Conservation (phyloP, 64 coral and sea anemone genomes). For the Astreopora myriophthalma region DNA sequence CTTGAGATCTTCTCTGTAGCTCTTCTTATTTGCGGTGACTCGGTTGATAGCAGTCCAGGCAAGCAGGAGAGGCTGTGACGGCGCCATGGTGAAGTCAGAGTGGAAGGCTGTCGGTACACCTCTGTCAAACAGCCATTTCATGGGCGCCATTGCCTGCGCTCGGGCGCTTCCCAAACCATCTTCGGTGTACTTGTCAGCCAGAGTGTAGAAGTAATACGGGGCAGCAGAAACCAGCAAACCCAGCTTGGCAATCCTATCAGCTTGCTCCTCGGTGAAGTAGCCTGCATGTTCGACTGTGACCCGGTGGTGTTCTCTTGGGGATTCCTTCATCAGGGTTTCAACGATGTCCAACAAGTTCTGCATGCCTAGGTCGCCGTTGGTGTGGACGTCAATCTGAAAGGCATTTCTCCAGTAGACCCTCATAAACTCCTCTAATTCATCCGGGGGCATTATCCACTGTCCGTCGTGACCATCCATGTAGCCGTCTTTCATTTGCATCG, state of each 20-base stretch:
- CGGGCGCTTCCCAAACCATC: background rate
- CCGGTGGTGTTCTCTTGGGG: background rate
- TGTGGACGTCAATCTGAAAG: slow-evolving; percentile 29
- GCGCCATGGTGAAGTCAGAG: slow-evolving; percentile 39
- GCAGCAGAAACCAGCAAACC: slow-evolving; percentile 16
- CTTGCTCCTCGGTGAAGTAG: slow-evolving; percentile 34
- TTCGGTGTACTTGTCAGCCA: slow-evolving; percentile 29
- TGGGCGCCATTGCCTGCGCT: background rate
- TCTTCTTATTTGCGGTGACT: background rate
- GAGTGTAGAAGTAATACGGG: slow-evolving; percentile 8
- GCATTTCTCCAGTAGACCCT: slow-evolving; percentile 3
- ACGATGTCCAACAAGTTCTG: background rate
- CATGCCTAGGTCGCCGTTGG: slow-evolving; percentile 36
- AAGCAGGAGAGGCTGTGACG: slow-evolving; percentile 1
- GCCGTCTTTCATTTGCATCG: slow-evolving; percentile 23
- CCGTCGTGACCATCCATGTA: slow-evolving; percentile 11
- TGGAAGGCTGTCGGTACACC: slow-evolving; percentile 21
- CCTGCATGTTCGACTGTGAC: slow-evolving; percentile 28
- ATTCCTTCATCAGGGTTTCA: background rate
- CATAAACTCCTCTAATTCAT: background rate
- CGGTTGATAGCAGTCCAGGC: slow-evolving; percentile 36
- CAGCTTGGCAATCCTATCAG: slow-evolving; percentile 3
- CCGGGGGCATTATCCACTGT: background rate
- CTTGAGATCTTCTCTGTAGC: slow-evolving; percentile 4
- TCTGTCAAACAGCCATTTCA: slow-evolving; percentile 25